Evolutionary conservation across 2,113 vertebrate genomes (phyloP).

Genomic region (Charadrius vociferus): DNA sequence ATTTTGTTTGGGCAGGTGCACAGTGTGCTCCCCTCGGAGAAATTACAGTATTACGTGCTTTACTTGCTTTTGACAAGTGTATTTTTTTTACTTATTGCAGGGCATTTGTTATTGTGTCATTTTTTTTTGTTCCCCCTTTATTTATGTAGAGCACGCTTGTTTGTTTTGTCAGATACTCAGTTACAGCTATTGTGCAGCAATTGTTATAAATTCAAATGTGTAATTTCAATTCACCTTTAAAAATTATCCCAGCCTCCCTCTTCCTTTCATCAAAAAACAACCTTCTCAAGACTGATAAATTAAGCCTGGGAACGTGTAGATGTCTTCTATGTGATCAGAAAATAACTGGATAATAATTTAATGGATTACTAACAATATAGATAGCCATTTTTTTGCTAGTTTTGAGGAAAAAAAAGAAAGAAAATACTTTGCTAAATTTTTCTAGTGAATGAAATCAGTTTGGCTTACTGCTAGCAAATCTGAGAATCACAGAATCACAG

Average conservation of each 20-base stretch:
- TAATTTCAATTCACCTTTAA: not conserved
- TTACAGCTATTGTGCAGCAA: not conserved
- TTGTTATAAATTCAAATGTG: not conserved
- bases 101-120: not conserved
- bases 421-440: not conserved
- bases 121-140: not conserved
- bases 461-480: not conserved
- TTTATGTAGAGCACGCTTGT: not conserved
- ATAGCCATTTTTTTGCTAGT: not conserved
- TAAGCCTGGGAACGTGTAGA: not conserved
- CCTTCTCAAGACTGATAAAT: not conserved
- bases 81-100: not conserved
- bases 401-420: not conserved
- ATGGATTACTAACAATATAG: not conserved
- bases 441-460: not conserved
- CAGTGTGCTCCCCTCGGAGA: not conserved
- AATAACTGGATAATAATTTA: not conserved
- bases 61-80: not conserved
- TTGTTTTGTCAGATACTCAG: not conserved
- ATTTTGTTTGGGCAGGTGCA: slow-evolving; percentile 11
- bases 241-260: not conserved
- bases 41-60: not conserved
- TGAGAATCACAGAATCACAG: no score
- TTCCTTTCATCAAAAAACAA: not conserved
- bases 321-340: not conserved